Evolutionary conservation across 2,888 invertebrate species (phyloP), one percentile per base, ranked within the genome.

Genomic region (Netelia fuscicornis): DNA sequence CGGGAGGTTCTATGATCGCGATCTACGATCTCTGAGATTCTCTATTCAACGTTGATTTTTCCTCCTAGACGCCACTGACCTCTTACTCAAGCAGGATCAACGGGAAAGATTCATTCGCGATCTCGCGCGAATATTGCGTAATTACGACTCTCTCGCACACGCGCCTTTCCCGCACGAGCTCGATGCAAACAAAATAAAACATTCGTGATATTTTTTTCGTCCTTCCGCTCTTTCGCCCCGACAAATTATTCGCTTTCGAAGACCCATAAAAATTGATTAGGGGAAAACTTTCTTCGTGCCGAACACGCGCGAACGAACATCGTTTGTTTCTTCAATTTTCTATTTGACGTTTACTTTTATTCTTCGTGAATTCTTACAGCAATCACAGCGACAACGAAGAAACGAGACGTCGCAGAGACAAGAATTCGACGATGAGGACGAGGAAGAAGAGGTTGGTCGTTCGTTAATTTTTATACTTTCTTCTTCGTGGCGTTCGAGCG

Each of bases 361-460:
- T 65, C 56, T 72, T 48, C 13, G 20, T 48, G 8, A n/a, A 60
- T 76, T 72, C n/a, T 13, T 23, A 17, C 67, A 85, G 85, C 58
- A 83, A 67, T 70, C 83, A 52, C 84, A 30, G 17, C 74, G 75
- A 48, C 81, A 78, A 37, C 71, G 76, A 23, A 84, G 68, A 75
- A 87, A 89, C 71, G 83, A 88, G 75, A 85, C 88, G 11, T 88
- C 85, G 8, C 85, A 88, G 74, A 87, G 79, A 68, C 89, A 89
- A 56, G 89, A 89, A 72, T 81, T 89, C 62, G 89, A 88, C 37
- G 87, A 87, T n/a, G 87, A 86, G 20, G 86, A 83, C 17, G 87
- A 87, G 8, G 87, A 87, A 2, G 86, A 86, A 2, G 86, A 86
- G 23, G 86, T 79, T 58, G 23, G 74, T 74, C 3, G 17, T 30